phyloP scores from a whole-genome alignment of 1,140 invertebrate species.

The Stegodyphus dumicola region DNA sequence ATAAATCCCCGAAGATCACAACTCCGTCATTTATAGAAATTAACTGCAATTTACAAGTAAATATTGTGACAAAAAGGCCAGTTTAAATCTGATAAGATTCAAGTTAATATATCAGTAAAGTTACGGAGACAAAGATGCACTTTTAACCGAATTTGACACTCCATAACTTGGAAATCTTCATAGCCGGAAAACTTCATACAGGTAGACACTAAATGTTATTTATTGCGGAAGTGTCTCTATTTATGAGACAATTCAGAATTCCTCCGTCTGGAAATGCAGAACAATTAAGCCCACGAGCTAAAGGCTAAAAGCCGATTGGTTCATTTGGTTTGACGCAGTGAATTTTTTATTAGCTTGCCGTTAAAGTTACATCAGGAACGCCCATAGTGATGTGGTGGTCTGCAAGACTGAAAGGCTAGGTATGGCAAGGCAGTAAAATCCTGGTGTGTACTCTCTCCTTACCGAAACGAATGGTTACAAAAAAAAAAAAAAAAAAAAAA shows the following conservation, averaged over 20 bases:
- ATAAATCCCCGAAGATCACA: no score
- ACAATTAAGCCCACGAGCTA: constrained; percentile 12
- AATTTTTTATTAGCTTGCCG: constrained; percentile 3
- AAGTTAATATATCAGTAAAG: no score
- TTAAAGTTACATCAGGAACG: constrained; percentile 32
- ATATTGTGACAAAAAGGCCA: no score
- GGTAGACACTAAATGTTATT: constrained; percentile 28
- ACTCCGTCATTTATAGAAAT: no score
- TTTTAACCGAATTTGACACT: neutral
- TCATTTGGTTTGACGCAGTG: neutral
- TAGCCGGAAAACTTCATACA: neutral
- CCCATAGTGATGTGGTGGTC: neutral
- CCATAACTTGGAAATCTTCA: neutral
- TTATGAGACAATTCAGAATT: constrained; percentile 49
- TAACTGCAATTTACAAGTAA: no score
- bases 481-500: no score
- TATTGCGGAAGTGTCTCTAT: constrained; percentile 38
- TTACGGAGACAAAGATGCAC: no score
- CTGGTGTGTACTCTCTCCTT: no score
- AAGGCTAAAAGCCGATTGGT: neutral
- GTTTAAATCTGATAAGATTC: no score
- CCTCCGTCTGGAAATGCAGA: neutral
- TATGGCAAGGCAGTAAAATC: no score
- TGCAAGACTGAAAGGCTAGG: no score
- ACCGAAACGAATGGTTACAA: no score